These are phyloP conservation scores for Oncorhynchus gorbuscha DNA, from an alignment of 2,113 vertebrate species.

Conservation along the genomic window DNA sequence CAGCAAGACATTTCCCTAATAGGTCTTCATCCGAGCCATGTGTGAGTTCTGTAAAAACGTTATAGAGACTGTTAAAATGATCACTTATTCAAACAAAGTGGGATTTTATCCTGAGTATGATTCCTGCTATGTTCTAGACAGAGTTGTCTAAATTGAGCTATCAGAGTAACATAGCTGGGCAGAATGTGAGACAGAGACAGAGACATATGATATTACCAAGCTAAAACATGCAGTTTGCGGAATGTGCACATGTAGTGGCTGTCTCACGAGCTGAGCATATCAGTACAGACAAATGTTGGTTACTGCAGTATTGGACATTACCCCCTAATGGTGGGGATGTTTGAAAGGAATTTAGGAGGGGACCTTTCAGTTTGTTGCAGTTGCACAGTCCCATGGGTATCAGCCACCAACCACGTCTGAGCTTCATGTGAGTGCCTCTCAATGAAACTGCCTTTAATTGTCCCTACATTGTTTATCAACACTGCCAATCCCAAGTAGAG, in stretches of 20 bases:
- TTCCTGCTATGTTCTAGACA: background rate
- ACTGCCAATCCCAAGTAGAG: constrained; percentile 72
- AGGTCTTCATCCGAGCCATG: constrained; percentile 34
- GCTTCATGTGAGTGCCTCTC: constrained; percentile 60
- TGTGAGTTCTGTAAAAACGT: constrained; percentile 25
- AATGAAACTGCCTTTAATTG: constrained; percentile 69
- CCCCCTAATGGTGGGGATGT: constrained; percentile 10
- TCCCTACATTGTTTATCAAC: constrained; percentile 69
- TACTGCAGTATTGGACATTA: background rate
- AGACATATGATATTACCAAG: background rate
- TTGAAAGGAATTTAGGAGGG: background rate
- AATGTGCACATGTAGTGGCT: background rate
- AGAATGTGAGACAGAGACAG: background rate
- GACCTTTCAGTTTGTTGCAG: background rate
- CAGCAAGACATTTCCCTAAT: constrained; percentile 52
- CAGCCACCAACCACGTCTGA: constrained; percentile 54
- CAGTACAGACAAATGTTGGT: background rate
- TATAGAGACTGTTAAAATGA: constrained; percentile 54
- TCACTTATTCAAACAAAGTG: constrained; percentile 48
- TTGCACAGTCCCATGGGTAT: constrained; percentile 30
- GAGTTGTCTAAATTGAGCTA: too few species aligned
- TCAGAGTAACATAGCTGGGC: background rate
- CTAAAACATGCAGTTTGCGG: background rate
- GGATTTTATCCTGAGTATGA: background rate
- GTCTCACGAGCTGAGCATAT: background rate